phyloP scores from a whole-genome alignment of 2,113 vertebrate genomes.

The Nothoprocta perdicaria region DNA sequence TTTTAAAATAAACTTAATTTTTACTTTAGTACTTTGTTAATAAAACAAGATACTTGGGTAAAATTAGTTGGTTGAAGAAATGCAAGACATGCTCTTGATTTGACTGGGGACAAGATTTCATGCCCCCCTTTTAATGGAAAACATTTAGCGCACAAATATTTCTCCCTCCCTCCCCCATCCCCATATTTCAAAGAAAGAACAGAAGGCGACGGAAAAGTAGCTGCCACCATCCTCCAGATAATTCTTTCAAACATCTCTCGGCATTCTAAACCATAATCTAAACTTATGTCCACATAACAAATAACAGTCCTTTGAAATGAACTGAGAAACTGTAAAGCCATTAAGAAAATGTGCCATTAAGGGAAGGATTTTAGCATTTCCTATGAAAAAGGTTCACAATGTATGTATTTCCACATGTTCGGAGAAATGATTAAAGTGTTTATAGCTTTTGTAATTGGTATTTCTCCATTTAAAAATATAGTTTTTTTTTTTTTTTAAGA shows the following conservation, averaged over 20 bases:
- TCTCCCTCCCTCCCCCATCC: background rate
- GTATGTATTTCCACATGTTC: slow-evolving; percentile 59
- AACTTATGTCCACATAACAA: slow-evolving; percentile 73
- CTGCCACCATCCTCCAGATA: slow-evolving; percentile 59
- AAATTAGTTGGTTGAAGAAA: slow-evolving; percentile 31
- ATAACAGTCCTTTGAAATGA: slow-evolving; percentile 68
- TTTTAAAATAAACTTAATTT: slow-evolving; percentile 12
- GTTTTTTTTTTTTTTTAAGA: slow-evolving; percentile 43
- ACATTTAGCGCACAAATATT: slow-evolving; percentile 31
- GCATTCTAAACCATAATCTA: slow-evolving; percentile 69
- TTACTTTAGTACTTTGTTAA: slow-evolving; percentile 11
- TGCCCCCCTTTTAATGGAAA: slow-evolving; percentile 7
- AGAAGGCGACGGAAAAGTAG: slow-evolving; percentile 63
- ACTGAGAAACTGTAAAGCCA: slow-evolving; percentile 72
- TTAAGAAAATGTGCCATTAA: slow-evolving; percentile 77
- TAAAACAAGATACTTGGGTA: slow-evolving; percentile 46
- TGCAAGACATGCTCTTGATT: background rate
- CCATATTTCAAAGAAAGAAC: slow-evolving; percentile 50
- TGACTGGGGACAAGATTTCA: background rate
- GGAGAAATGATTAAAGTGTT: slow-evolving; percentile 75
- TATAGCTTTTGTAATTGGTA: slow-evolving; percentile 74
- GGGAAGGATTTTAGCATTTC: slow-evolving; percentile 59
- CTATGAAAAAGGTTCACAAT: slow-evolving; percentile 63
- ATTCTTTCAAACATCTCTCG: slow-evolving; percentile 70
- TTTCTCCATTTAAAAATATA: slow-evolving; percentile 65